phyloP scores from a whole-genome alignment of 53 echinoderm and acorn worm species.

The Patiria pectinifera region DNA sequence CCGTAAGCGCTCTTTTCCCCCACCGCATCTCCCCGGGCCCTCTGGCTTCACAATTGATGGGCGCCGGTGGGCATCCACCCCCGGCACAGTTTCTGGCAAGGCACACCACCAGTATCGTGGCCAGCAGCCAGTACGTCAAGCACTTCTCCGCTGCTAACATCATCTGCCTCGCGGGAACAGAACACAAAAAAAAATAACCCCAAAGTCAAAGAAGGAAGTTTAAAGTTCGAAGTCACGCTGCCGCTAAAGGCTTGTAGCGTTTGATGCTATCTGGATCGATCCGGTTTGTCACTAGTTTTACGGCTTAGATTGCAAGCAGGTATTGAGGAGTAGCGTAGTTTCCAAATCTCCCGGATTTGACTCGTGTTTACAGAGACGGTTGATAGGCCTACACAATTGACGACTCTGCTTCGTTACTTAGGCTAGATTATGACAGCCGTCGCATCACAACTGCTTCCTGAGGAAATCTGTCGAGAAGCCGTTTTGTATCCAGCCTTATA shows the following conservation, averaged over 20 bases:
- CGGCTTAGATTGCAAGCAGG: background rate
- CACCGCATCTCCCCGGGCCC: slow-evolving; percentile 48
- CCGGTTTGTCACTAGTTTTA: background rate
- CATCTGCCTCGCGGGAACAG: too few species aligned
- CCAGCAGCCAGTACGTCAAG: slow-evolving; percentile 54
- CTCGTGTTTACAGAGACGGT: background rate
- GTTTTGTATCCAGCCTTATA: background rate
- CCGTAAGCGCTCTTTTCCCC: slow-evolving; percentile 41
- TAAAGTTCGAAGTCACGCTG: background rate
- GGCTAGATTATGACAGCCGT: slow-evolving; percentile 1
- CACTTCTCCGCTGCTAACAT: slow-evolving; percentile 41
- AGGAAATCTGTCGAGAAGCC: background rate
- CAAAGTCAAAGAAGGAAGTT: background rate
- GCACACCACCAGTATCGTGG: slow-evolving; percentile 49
- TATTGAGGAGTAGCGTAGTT: background rate
- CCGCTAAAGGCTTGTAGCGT: background rate
- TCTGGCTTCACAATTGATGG: slow-evolving; percentile 20
- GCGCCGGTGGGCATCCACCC: slow-evolving; percentile 39
- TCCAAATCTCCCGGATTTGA: background rate
- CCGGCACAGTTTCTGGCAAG: slow-evolving; percentile 53
- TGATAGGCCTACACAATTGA: background rate
- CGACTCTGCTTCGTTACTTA: background rate
- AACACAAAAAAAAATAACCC: background rate
- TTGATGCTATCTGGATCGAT: background rate
- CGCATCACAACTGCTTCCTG: slow-evolving; percentile 2